phyloP scores from a whole-genome alignment of 2,797 vertebrate species.

The Merluccius polli region DNA sequence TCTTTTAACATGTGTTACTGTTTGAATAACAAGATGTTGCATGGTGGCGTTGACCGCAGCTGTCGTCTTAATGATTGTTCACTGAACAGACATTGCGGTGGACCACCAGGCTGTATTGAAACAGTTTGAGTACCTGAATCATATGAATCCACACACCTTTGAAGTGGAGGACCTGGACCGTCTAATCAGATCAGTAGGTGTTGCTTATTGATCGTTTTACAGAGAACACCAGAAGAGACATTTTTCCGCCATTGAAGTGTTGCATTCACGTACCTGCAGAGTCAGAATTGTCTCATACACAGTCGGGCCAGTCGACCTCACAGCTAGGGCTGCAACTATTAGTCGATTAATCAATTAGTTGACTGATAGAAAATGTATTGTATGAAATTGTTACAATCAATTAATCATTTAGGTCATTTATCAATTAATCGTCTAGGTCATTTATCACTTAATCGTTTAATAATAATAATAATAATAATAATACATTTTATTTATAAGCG shows the following conservation, averaged over 20 bases:
- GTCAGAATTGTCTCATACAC: background rate
- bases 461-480: too few relatives aligned
- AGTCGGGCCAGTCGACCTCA: background rate
- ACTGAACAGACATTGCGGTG: slow-evolving; percentile 78
- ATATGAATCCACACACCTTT: slow-evolving; percentile 94
- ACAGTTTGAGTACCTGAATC: slow-evolving; percentile 96
- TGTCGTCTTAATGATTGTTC: background rate
- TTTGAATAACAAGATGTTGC: background rate
- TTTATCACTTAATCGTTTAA: too few relatives aligned
- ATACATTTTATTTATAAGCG: too few relatives aligned
- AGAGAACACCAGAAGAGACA: background rate
- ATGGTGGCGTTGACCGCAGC: background rate
- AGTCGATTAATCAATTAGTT: too few relatives aligned
- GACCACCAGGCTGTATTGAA: slow-evolving; percentile 92
- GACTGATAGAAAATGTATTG: too few relatives aligned
- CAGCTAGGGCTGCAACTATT: too few relatives aligned
- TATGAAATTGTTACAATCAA: too few relatives aligned
- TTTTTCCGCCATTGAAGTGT: background rate
- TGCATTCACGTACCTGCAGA: background rate
- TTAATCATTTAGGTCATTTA: too few relatives aligned
- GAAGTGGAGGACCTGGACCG: slow-evolving; percentile 95
- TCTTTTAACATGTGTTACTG: background rate
- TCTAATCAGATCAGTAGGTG: slow-evolving; percentile 90
- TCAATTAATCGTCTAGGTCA: too few relatives aligned
- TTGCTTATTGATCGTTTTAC: background rate